phyloP scores from a whole-genome alignment of 2,113 vertebrate genomes.

The Rhinichthys klamathensis region DNA sequence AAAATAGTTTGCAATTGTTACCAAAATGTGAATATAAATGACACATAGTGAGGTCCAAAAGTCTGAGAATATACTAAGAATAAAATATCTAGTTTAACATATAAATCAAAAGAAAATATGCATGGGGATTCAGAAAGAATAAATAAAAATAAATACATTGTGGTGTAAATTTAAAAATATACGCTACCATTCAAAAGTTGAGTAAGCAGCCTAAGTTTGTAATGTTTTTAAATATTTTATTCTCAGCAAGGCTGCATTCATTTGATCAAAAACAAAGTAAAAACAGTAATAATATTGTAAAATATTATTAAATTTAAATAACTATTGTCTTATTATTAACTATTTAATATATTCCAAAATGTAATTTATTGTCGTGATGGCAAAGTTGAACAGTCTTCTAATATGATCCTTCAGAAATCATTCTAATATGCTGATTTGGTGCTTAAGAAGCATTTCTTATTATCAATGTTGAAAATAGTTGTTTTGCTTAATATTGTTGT shows the following conservation, averaged over 20 bases:
- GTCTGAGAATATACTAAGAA: background rate
- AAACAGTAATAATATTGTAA: background rate
- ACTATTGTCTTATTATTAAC: background rate
- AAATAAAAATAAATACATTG: too few species aligned
- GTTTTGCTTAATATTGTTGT: background rate
- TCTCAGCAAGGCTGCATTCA: too few species aligned
- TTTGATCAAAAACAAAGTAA: background rate
- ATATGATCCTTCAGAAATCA: background rate
- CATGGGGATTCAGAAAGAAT: too few species aligned
- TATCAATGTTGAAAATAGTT: background rate
- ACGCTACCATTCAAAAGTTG: too few species aligned
- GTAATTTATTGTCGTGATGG: background rate
- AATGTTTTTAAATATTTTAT: too few species aligned
- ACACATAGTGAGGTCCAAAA: background rate
- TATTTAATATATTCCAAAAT: background rate
- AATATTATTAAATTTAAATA: background rate
- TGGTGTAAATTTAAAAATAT: too few species aligned
- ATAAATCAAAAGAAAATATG: background rate
- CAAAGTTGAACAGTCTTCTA: background rate
- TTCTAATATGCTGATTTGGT: background rate
- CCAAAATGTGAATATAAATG: background rate
- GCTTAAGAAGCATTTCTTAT: background rate
- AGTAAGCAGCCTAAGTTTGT: too few species aligned
- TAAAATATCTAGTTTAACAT: background rate
- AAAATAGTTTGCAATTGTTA: background rate